phyloP scores from a whole-genome alignment of 2,113 vertebrate species.

The Prietella phreatophila region DNA sequence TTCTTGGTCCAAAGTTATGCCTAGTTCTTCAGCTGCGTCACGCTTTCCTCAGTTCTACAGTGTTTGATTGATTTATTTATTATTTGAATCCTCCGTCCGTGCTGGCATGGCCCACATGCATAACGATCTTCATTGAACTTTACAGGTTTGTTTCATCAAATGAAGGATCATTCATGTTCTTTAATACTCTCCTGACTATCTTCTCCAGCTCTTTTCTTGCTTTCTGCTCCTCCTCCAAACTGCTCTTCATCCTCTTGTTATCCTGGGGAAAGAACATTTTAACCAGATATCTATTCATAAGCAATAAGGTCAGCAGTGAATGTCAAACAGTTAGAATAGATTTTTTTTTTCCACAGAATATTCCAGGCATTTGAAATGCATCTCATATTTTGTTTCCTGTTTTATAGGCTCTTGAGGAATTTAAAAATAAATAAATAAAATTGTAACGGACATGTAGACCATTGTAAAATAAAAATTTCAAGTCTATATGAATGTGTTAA shows the following conservation, averaged over 20 bases:
- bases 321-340: too few species aligned
- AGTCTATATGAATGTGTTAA: background rate
- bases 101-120: constrained; percentile 14
- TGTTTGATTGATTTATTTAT: background rate
- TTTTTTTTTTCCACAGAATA: background rate
- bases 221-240: constrained; percentile 92
- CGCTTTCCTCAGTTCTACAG: background rate
- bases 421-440: too few species aligned
- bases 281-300: background rate
- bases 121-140: constrained; percentile 41
- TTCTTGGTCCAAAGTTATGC: constrained; percentile 45
- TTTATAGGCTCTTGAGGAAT: background rate
- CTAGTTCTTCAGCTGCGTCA: constrained; percentile 4
- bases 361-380: background rate
- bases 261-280: constrained; percentile 73
- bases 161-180: constrained; percentile 90
- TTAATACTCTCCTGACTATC: constrained; percentile 87
- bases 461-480: background rate
- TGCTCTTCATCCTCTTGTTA: constrained; percentile 96
- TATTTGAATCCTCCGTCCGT: background rate
- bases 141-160: constrained; percentile 98
- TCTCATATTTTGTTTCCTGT: background rate
- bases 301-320: background rate
- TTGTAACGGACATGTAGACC: background rate
- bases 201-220: constrained; percentile 93